These are phyloP conservation scores for Anthonomus grandis DNA, from an alignment of 1,140 invertebrate species.

Conservation along the genomic window DNA sequence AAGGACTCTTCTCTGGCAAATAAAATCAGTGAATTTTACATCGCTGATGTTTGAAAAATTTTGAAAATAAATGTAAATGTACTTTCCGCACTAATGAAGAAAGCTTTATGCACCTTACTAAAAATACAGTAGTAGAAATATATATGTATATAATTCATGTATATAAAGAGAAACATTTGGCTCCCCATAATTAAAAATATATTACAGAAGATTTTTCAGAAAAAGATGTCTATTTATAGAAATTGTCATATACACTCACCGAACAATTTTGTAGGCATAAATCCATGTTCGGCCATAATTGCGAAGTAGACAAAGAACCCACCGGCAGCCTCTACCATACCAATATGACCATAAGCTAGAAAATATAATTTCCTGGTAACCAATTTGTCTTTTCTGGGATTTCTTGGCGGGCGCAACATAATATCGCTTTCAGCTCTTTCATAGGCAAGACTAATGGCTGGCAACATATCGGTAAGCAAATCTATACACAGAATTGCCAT, in stretches of 20 bases:
- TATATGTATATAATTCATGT: too few species aligned
- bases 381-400: slow-evolving; percentile 73
- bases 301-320: slow-evolving; percentile 86
- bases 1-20: too few species aligned
- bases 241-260: slow-evolving; percentile 39
- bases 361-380: slow-evolving; percentile 56
- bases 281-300: slow-evolving; percentile 83
- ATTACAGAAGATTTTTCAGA: not conserved
- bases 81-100: too few species aligned
- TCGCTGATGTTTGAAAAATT: too few species aligned
- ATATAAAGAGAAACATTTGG: too few species aligned
- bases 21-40: too few species aligned
- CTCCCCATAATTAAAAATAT: too few species aligned
- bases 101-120: too few species aligned
- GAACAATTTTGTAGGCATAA: slow-evolving; percentile 64
- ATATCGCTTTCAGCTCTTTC: slow-evolving; percentile 84
- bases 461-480: slow-evolving; percentile 81
- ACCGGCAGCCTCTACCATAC: slow-evolving; percentile 81
- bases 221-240: not conserved
- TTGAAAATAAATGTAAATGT: too few species aligned
- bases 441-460: slow-evolving; percentile 83
- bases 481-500: slow-evolving; percentile 78
- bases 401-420: slow-evolving; percentile 79
- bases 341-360: slow-evolving; percentile 77
- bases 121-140: too few species aligned